Conservation (phyloP, 92 coral and sea anemone species). For the Epizoanthus fatuus region DNA sequence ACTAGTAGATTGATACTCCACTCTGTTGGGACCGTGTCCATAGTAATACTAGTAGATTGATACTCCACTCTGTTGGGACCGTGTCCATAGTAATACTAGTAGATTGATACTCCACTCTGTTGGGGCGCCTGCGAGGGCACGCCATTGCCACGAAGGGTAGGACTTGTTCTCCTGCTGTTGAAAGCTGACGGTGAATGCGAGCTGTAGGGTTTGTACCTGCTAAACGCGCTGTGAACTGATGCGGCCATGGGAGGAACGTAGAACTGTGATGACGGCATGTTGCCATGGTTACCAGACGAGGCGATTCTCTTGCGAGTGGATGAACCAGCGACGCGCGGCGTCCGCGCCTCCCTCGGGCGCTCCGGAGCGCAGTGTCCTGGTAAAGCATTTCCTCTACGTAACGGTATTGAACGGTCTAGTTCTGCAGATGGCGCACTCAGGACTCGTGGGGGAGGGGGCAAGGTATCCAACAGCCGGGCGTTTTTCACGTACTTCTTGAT, state of each 20-base stretch:
- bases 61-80: too few relatives aligned
- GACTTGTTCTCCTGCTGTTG: background rate
- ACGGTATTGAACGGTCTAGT: background rate
- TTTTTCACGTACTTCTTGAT: slow-evolving; percentile 31
- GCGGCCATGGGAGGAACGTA: background rate
- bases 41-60: too few relatives aligned
- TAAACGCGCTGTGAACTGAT: background rate
- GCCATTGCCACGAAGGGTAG: background rate
- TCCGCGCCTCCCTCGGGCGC: background rate
- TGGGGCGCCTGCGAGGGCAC: background rate
- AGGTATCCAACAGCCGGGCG: background rate
- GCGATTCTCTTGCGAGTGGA: background rate
- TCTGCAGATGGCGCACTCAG: background rate
- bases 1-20: too few relatives aligned
- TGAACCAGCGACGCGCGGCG: background rate
- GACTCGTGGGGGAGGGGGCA: slow-evolving; percentile 38
- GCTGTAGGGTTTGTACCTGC: slow-evolving; percentile 21
- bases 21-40: too few relatives aligned
- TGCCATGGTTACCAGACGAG: background rate
- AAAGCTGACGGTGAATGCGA: background rate
- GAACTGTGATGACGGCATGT: background rate
- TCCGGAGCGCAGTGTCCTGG: background rate
- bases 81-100: background rate
- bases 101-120: slow-evolving; percentile 18
- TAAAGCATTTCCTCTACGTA: background rate